A percentile compares a stretch with the other conserved stretches of the same genome.
Evolutionary conservation across 2,888 invertebrate genomes (phyloP).

Genomic region (Icerya purchasi): DNA sequence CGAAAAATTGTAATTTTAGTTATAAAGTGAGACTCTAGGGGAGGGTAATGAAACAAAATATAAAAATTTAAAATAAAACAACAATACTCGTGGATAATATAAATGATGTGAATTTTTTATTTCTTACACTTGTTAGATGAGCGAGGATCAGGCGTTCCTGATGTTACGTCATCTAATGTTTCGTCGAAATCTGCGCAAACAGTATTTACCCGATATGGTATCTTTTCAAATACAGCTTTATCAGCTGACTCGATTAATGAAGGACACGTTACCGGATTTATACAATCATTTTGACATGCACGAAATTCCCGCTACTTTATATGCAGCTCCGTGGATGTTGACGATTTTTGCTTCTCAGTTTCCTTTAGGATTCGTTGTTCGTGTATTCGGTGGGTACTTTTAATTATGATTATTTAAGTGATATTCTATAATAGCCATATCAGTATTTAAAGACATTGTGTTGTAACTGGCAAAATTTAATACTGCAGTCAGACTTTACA

Average conservation of each 20-base stretch:
- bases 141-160: slow-evolving; percentile 74
- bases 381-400: slow-evolving; percentile 56
- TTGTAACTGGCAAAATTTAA: no score
- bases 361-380: slow-evolving; percentile 80
- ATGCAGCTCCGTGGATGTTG: slow-evolving; percentile 91
- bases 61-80: no score
- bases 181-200: slow-evolving; percentile 59
- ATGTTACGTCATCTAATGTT: slow-evolving; percentile 81
- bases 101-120: no score
- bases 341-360: slow-evolving; percentile 93
- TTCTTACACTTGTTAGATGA: slow-evolving; percentile 49
- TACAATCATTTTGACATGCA: slow-evolving; percentile 68
- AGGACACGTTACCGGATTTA: slow-evolving; percentile 65
- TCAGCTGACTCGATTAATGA: slow-evolving; percentile 74
- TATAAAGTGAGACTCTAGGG: no score
- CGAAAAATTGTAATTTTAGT: no score
- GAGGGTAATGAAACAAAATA: no score
- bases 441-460: background rate
- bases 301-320: slow-evolving; percentile 81
- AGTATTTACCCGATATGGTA: slow-evolving; percentile 87
- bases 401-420: background rate
- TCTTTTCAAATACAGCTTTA: slow-evolving; percentile 80
- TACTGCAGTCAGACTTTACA: no score
- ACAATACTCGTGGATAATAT: no score
- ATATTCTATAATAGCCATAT: background rate